phyloP scores from a whole-genome alignment of 2,888 invertebrate species.

The Pemphredon lugubris region DNA sequence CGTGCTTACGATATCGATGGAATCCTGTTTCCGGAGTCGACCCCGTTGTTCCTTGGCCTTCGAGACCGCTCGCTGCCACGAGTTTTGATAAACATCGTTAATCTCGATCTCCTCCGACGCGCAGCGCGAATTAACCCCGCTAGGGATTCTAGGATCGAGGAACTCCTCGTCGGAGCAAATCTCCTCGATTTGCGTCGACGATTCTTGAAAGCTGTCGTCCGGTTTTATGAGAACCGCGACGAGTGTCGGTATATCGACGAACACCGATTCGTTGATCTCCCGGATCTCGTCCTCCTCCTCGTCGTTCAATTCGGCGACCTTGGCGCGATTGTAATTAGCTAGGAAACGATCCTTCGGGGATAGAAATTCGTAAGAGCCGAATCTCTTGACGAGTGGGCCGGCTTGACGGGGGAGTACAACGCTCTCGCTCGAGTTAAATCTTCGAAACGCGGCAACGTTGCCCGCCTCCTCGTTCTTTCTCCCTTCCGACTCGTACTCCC shows the following conservation, averaged over 20 bases:
- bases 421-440: constrained; percentile 62
- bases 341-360: constrained; percentile 32
- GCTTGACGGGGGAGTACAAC: constrained; percentile 33
- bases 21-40: constrained; percentile 66
- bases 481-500: constrained; percentile 10
- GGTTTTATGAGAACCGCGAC: constrained; percentile 76
- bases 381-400: constrained; percentile 45
- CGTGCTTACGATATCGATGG: constrained; percentile 61
- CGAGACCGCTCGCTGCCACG: neutral
- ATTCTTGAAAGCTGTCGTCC: constrained; percentile 60
- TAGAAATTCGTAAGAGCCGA: constrained; percentile 64
- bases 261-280: constrained; percentile 69
- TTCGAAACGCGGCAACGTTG: constrained; percentile 49
- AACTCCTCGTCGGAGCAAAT: constrained; percentile 65
- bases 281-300: constrained; percentile 59
- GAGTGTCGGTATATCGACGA: constrained; percentile 75
- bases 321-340: constrained; percentile 61
- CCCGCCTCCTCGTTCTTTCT: constrained; percentile 1
- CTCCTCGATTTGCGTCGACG: constrained; percentile 71
- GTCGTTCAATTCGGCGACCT: constrained; percentile 65
- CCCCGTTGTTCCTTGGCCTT: constrained; percentile 15
- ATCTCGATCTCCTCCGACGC: no score
- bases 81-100: constrained; percentile 17
- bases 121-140: no score
- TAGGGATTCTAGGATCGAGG: constrained; percentile 50